Conservation (phyloP, 2,113 vertebrate species). For the Bettongia penicillata region DNA sequence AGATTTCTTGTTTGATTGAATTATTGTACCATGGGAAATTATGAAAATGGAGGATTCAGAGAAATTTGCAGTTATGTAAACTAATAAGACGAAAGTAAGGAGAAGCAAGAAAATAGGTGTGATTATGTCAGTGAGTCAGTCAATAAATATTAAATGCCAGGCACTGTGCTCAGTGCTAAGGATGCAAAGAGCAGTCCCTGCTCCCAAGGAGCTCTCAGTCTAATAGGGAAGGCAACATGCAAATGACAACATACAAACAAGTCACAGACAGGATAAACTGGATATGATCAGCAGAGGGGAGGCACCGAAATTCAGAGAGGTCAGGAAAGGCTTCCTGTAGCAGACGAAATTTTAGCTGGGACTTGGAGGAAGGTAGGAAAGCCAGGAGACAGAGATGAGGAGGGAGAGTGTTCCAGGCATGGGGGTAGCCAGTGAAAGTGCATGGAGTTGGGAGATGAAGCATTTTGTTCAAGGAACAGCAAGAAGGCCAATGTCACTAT, state of each 20-base stretch:
- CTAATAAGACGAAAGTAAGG: too few species aligned
- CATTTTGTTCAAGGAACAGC: neutral
- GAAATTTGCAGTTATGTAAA: too few species aligned
- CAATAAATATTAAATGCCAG: neutral
- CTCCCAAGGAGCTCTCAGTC: neutral
- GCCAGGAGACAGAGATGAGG: neutral
- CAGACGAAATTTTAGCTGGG: neutral
- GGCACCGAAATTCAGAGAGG: neutral
- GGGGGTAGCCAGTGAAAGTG: neutral
- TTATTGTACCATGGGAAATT: too few species aligned
- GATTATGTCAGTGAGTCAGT: neutral
- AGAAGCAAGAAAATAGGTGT: too few species aligned
- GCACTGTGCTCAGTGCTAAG: too few species aligned
- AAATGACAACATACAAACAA: neutral
- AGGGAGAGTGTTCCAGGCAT: neutral
- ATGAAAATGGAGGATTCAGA: too few species aligned
- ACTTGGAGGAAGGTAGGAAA: neutral
- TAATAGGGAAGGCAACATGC: neutral
- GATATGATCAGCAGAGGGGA: neutral
- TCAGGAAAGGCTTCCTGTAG: neutral
- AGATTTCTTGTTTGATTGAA: neutral
- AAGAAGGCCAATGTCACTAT: neutral
- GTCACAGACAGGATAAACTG: neutral
- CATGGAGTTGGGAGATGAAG: neutral
- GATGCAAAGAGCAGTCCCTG: neutral